phyloP scores from a whole-genome alignment of 2,888 invertebrate species.

The Catocala sponsa region DNA sequence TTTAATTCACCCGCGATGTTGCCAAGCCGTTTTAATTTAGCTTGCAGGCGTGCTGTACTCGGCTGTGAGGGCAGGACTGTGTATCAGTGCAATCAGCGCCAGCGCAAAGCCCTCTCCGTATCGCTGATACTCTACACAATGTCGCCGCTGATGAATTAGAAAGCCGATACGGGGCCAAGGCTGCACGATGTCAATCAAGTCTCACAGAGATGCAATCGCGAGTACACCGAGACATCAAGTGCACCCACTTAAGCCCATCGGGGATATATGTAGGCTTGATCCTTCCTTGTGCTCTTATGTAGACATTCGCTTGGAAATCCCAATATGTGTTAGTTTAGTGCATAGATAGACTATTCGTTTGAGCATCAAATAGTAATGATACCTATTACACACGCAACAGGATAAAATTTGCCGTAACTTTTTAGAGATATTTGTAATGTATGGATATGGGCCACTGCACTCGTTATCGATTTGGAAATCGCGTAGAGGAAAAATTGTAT shows the following conservation, averaged over 20 bases:
- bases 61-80: slow-evolving; percentile 10
- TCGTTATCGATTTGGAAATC: not conserved
- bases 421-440: not conserved
- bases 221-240: slow-evolving; percentile 17
- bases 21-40: too few species aligned
- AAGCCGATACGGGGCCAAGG: slow-evolving; percentile 58
- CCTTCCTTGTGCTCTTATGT: slow-evolving; percentile 25
- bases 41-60: slow-evolving; percentile 6
- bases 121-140: slow-evolving; percentile 40
- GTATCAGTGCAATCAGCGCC: slow-evolving; percentile 20
- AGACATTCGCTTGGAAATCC: slow-evolving; percentile 8
- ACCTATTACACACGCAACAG: not conserved
- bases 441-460: not conserved
- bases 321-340: not conserved
- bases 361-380: not conserved
- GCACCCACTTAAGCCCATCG: not conserved
- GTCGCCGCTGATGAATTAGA: slow-evolving; percentile 48
- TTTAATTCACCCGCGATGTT: too few species aligned
- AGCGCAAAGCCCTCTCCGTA: slow-evolving; percentile 1
- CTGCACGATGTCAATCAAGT: slow-evolving; percentile 45
- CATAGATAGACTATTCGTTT: not conserved
- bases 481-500: slow-evolving; percentile 1
- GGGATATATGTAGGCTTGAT: slow-evolving; percentile 9
- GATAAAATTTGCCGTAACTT: not conserved
- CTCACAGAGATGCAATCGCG: slow-evolving; percentile 38